Evolutionary conservation across 1,140 invertebrate species (phyloP).

Genomic region (Cotesia vestalis): DNA sequence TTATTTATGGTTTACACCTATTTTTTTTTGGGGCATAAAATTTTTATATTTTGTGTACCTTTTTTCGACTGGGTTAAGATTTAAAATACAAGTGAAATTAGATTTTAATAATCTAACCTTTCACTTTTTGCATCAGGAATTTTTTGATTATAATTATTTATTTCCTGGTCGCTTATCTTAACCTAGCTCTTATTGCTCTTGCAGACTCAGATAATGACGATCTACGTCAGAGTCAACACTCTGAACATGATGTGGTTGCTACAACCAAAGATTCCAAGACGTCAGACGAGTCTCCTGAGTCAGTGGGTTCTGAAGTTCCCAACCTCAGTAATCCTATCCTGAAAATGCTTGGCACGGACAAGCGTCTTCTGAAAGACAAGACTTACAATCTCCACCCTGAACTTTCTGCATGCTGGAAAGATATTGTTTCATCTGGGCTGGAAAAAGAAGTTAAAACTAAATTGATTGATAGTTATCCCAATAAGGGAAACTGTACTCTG

Average conservation of each 20-base stretch:
- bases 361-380: no score
- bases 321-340: background rate
- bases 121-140: slow-evolving; percentile 7
- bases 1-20: background rate
- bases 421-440: slow-evolving; percentile 4
- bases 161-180: background rate
- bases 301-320: slow-evolving; percentile 2
- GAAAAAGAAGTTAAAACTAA: slow-evolving; percentile 15
- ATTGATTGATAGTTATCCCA: slow-evolving; percentile 31
- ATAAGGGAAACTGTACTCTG: slow-evolving; percentile 30
- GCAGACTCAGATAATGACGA: background rate
- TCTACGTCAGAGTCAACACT: background rate
- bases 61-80: background rate
- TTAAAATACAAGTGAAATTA: background rate
- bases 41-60: background rate
- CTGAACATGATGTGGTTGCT: background rate
- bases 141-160: background rate
- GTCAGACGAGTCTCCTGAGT: background rate
- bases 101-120: background rate
- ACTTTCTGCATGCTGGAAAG: slow-evolving; percentile 28
- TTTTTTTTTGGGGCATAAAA: background rate
- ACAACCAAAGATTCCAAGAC: background rate
- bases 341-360: background rate
- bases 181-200: slow-evolving; percentile 1
- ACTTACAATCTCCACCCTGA: slow-evolving; percentile 10